phyloP scores from a whole-genome alignment of 2,888 invertebrate species.

The Ariolimax columbianus region DNA sequence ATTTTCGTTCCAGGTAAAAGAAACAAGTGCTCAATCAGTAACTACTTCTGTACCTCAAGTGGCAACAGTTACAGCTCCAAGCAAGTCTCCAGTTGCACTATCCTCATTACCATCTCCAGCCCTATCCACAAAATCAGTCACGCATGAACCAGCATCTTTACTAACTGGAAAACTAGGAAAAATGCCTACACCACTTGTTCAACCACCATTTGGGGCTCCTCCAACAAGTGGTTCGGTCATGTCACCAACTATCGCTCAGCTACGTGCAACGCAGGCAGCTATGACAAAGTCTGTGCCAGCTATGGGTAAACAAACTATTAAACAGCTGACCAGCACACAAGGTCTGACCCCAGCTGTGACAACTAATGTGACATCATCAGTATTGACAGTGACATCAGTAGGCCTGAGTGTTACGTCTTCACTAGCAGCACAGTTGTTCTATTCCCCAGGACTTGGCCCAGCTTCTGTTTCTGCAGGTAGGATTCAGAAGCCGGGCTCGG shows the following conservation, averaged over 20 bases:
- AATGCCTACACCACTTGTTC: conserved; percentile 12
- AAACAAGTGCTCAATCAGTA: neutral
- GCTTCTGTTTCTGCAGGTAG: conserved; percentile 24
- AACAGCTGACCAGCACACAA: conserved; percentile 43
- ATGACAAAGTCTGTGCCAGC: conserved; percentile 33
- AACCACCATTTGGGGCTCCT: neutral
- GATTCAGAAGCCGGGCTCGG: conserved; percentile 29
- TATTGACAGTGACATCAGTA: conserved; percentile 50
- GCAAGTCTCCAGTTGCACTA: conserved; percentile 40
- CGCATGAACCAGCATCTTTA: conserved; percentile 32
- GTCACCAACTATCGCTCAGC: conserved; percentile 41
- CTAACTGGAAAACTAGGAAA: conserved; percentile 37
- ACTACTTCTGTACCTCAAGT: conserved; percentile 30
- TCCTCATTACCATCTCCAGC: conserved; percentile 43
- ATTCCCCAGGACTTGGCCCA: conserved; percentile 39
- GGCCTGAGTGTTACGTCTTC: conserved; percentile 45
- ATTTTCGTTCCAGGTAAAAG: conserved; percentile 32
- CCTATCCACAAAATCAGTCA: conserved; percentile 20
- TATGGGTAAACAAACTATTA: conserved; percentile 46
- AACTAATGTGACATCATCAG: conserved; percentile 34
- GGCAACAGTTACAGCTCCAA: conserved; percentile 5
- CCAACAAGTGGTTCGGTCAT: neutral
- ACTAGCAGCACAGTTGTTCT: conserved; percentile 49
- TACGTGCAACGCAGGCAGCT: conserved; percentile 44
- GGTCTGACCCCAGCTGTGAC: conserved; percentile 22